phyloP scores from a whole-genome alignment of 2,113 vertebrate species.

The Brachypteracias leptosomus region DNA sequence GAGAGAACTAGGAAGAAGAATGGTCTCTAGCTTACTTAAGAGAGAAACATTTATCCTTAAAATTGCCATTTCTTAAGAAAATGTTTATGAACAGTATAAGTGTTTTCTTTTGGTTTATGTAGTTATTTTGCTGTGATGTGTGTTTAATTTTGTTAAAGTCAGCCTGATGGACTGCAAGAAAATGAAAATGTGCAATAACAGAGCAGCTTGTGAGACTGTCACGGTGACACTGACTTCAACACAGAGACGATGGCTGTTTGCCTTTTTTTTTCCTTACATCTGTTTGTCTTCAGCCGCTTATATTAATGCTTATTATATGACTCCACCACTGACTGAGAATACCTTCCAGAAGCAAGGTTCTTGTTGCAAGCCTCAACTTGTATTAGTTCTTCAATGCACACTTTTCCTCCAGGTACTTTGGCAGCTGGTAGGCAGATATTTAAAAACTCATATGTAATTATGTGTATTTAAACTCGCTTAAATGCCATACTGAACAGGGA shows the following conservation, averaged over 20 bases:
- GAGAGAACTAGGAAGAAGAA: neutral
- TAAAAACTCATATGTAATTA: neutral
- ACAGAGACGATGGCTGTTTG: neutral
- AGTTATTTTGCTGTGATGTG: neutral
- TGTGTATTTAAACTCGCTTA: neutral
- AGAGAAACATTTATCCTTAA: neutral
- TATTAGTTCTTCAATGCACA: neutral
- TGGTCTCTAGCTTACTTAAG: neutral
- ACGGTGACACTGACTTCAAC: neutral
- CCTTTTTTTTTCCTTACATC: neutral
- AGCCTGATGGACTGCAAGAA: neutral
- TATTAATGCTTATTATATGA: neutral
- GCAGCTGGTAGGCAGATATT: neutral
- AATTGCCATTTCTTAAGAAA: neutral
- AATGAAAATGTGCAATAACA: neutral
- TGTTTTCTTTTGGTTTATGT: neutral
- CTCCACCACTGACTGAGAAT: neutral
- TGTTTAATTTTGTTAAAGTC: conserved; percentile 19
- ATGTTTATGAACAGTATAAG: neutral
- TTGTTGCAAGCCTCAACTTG: neutral
- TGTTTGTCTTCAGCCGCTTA: neutral
- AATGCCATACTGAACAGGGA: neutral
- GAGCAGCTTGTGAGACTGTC: neutral
- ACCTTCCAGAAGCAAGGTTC: neutral
- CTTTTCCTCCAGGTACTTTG: neutral